phyloP scores from a whole-genome alignment of 2,888 invertebrate species.

The Cantharis flavilabris region DNA sequence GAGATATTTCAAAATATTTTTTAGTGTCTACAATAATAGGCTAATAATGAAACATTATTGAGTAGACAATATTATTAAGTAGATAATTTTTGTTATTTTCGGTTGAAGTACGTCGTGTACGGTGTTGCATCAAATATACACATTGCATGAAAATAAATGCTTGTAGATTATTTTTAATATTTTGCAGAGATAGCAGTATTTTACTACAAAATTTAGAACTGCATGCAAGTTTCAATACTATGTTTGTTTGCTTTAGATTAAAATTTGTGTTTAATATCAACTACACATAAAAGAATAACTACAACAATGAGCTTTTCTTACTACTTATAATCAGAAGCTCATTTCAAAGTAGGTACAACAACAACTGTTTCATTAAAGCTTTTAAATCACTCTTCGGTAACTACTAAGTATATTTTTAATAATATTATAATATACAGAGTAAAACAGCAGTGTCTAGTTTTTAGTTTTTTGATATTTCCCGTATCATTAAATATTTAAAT shows the following conservation, averaged over 20 bases:
- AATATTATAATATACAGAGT: not conserved
- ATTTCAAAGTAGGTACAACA: not conserved
- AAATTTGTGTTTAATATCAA: constrained; percentile 20
- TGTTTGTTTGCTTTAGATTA: constrained; percentile 18
- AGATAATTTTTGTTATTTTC: no score
- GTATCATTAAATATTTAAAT: not conserved
- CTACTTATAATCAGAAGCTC: constrained; percentile 1
- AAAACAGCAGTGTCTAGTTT: not conserved
- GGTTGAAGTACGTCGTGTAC: no score
- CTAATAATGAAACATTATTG: no score
- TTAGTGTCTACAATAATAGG: no score
- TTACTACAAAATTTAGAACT: not conserved
- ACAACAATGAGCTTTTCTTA: constrained; percentile 12
- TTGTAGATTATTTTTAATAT: not conserved
- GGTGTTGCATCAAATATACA: no score
- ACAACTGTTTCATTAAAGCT: not conserved
- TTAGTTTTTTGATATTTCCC: not conserved
- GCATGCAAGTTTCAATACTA: not conserved
- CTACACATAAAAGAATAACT: constrained; percentile 15
- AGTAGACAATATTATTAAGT: no score
- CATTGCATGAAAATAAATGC: no score
- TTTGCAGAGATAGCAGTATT: not conserved
- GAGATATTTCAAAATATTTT: no score
- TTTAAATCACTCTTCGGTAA: not conserved
- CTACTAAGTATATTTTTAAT: not conserved